A percentile compares a stretch with the other conserved stretches of the same genome.
Evolutionary conservation across 2,888 invertebrate genomes (phyloP).

Genomic region (Abrostola tripartita): DNA sequence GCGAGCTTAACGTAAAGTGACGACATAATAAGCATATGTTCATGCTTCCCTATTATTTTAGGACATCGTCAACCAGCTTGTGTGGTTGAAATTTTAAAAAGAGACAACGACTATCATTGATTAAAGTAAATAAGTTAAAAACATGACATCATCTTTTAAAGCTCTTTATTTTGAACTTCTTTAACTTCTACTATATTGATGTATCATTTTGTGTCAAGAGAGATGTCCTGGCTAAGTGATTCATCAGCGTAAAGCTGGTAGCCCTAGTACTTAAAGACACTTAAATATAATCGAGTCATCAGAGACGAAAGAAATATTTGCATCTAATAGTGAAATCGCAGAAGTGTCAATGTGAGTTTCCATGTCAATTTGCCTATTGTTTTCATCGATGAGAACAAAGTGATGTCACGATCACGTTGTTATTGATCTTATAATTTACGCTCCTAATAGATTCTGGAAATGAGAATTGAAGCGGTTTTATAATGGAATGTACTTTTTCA

Average conservation of each 20-base stretch:
- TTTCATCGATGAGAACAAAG: constrained; percentile 28
- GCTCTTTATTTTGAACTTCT: too few species aligned
- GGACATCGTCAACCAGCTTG: neutral
- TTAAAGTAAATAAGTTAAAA: too few species aligned
- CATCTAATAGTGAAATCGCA: constrained; percentile 39
- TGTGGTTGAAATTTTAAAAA: neutral
- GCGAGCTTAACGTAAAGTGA: neutral
- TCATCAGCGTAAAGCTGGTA: too few species aligned
- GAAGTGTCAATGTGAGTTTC: constrained; percentile 27
- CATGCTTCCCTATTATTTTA: constrained; percentile 1
- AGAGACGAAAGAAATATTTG: neutral
- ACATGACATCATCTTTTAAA: too few species aligned
- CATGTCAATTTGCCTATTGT: constrained; percentile 50
- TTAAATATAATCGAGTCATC: too few species aligned
- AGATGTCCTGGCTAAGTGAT: too few species aligned
- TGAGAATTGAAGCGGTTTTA: too few species aligned
- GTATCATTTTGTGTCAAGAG: too few species aligned
- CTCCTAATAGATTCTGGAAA: too few species aligned
- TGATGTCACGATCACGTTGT: constrained; percentile 20
- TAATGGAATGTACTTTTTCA: too few species aligned
- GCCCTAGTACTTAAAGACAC: too few species aligned
- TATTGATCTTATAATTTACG: constrained; percentile 19
- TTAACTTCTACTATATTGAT: too few species aligned
- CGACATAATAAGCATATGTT: neutral
- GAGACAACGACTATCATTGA: neutral